phyloP scores from a whole-genome alignment of 35 echinoderm and acorn worm species.

The Holothuria glaberrima region DNA sequence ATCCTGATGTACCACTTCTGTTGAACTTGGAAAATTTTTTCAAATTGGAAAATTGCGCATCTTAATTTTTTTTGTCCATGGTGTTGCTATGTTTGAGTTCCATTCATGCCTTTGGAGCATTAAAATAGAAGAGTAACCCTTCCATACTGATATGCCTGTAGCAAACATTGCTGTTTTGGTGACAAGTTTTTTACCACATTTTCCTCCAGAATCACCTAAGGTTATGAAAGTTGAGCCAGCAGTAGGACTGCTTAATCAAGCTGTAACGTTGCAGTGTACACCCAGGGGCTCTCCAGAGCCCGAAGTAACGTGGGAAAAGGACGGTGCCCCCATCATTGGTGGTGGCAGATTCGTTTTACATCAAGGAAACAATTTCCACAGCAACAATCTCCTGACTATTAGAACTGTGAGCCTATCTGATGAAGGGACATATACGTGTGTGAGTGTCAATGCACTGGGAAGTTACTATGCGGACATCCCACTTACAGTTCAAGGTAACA shows the following conservation, averaged over 20 bases:
- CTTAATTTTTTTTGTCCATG: no score
- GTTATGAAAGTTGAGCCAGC: constrained; percentile 37
- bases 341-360: constrained; percentile 51
- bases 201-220: constrained; percentile 69
- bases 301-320: constrained; percentile 65
- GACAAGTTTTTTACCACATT: no score
- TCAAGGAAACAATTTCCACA: no score
- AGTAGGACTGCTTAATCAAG: constrained; percentile 36
- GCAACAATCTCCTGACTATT: neutral
- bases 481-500: constrained; percentile 76
- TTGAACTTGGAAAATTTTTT: no score
- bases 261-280: constrained; percentile 56
- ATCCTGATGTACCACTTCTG: no score
- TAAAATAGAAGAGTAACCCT: no score
- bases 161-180: no score
- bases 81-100: no score
- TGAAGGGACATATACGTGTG: constrained; percentile 68
- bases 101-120: no score
- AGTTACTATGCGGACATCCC: constrained; percentile 38
- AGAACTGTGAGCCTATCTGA: constrained; percentile 38
- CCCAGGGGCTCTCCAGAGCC: constrained; percentile 63
- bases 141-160: no score
- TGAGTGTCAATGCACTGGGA: constrained; percentile 69
- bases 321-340: constrained; percentile 49
- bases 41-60: no score